Evolutionary conservation across 2,888 invertebrate genomes (phyloP).

Genomic region (Tuta absoluta): DNA sequence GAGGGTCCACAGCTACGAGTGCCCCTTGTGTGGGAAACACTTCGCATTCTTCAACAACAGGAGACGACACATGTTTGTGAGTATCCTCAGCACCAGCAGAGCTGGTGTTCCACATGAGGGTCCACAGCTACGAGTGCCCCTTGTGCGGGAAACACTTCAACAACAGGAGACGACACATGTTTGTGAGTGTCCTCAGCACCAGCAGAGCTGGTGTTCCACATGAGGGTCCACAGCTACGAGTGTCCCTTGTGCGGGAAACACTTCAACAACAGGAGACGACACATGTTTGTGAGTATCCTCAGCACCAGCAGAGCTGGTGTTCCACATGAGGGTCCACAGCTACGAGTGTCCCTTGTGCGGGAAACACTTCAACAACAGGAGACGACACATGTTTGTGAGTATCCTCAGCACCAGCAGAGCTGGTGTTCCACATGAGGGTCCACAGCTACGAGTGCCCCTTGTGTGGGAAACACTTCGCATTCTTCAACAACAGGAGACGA

Average conservation of each 20-base stretch:
- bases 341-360: no score
- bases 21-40: no score
- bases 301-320: no score
- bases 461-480: slow-evolving; percentile 70
- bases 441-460: no score
- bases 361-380: slow-evolving; percentile 57
- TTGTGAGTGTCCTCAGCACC: slow-evolving; percentile 70
- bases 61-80: neutral
- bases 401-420: no score
- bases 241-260: neutral
- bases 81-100: no score
- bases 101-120: no score
- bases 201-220: slow-evolving; percentile 61
- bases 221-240: no score
- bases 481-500: slow-evolving; percentile 64
- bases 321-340: neutral
- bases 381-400: slow-evolving; percentile 74
- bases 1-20: neutral
- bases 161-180: slow-evolving; percentile 70
- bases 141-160: slow-evolving; percentile 72
- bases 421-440: slow-evolving; percentile 63
- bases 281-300: slow-evolving; percentile 45
- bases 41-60: neutral
- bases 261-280: slow-evolving; percentile 66
- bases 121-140: slow-evolving; percentile 67